A percentile compares a stretch with the other conserved stretches of the same genome.
Evolutionary conservation across 2,888 invertebrate genomes (phyloP).

Genomic region (Mystacides longicornis): DNA sequence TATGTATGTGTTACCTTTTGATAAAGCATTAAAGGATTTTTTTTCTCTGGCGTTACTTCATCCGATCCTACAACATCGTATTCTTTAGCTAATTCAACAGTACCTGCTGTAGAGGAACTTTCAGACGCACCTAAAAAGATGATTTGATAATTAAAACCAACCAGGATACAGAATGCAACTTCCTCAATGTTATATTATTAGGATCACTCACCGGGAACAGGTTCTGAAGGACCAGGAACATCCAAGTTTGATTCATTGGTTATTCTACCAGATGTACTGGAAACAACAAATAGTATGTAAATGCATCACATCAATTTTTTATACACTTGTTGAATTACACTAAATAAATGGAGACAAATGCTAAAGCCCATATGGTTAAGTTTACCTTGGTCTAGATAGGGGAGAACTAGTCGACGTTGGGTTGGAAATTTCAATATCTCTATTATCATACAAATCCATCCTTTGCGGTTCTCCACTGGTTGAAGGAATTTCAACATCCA

Average conservation of each 20-base stretch:
- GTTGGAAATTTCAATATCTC: neutral
- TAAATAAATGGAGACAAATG: neutral
- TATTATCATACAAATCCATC: neutral
- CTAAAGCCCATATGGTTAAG: neutral
- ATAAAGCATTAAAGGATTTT: slow-evolving; percentile 40
- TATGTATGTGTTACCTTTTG: slow-evolving; percentile 34
- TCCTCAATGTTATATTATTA: too few relatives aligned
- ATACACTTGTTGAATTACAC: neutral
- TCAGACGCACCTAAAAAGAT: slow-evolving; percentile 1
- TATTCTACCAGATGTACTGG: too few relatives aligned
- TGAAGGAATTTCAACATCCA: neutral
- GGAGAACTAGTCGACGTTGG: neutral
- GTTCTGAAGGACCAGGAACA: too few relatives aligned
- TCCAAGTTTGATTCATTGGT: too few relatives aligned
- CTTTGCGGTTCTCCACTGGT: neutral
- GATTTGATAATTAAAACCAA: neutral
- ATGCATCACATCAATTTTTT: neutral
- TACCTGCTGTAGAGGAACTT: slow-evolving; percentile 16
- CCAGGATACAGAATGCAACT: too few relatives aligned
- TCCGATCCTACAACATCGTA: slow-evolving; percentile 43
- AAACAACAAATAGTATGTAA: too few relatives aligned
- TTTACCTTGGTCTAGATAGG: neutral
- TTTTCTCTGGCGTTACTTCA: slow-evolving; percentile 39
- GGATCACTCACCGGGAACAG: too few relatives aligned
- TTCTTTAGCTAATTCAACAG: slow-evolving; percentile 32